A percentile compares a stretch with the other conserved stretches of the same genome.
These are phyloP conservation scores for Lepidurus arcticus DNA, from an alignment of 1,140 invertebrate genomes.

Conservation along the genomic window DNA sequence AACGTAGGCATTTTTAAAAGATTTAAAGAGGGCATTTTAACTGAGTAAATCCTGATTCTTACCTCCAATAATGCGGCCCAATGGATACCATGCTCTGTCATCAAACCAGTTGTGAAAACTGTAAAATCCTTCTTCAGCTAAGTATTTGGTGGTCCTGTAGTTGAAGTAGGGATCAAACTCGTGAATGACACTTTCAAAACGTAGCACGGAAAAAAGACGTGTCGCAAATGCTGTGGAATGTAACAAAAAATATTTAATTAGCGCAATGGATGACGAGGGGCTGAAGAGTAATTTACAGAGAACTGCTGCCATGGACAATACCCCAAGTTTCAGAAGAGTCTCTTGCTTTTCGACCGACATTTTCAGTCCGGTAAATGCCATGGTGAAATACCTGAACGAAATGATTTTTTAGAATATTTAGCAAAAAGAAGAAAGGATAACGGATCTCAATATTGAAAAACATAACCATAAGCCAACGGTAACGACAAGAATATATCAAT, in stretches of 20 bases:
- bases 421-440: no score
- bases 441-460: no score
- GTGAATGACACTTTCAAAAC: conserved; percentile 99
- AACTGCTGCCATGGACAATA: conserved; percentile 83
- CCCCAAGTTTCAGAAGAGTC: conserved; percentile 83
- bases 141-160: conserved; percentile 89
- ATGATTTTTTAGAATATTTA: neutral
- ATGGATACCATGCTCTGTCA: conserved; percentile 95
- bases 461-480: no score
- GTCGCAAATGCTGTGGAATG: conserved; percentile 97
- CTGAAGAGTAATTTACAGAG: conserved; percentile 72
- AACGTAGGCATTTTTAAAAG: conserved; percentile 20
- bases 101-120: conserved; percentile 99
- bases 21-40: neutral
- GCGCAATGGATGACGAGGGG: neutral
- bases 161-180: conserved; percentile 99
- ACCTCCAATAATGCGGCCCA: conserved; percentile 94
- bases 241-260: conserved; percentile 53
- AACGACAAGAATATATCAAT: no score
- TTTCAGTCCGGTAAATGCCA: conserved; percentile 38
- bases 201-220: conserved; percentile 95
- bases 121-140: conserved; percentile 95
- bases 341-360: conserved; percentile 86
- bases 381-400: neutral
- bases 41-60: conserved; percentile 36